Conservation (phyloP, 2,113 vertebrate genomes). For the Rattus norvegicus region GRCr8 NC_086021.1:131410501-131411000, state of each 20-base stretch:
- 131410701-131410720: background rate
- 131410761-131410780: background rate
- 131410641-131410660: background rate
- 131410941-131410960: too few relatives aligned
- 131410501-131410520: background rate
- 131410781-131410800: background rate
- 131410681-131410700: background rate
- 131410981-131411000: too few relatives aligned
- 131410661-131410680: background rate
- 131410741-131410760: background rate
- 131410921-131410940: too few relatives aligned
- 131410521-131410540: background rate
- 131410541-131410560: background rate
- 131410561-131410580: background rate
- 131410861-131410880: too few relatives aligned
- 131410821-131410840: too few relatives aligned
- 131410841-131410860: too few relatives aligned
- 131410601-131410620: conserved; percentile 48
- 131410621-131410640: background rate
- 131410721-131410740: background rate
- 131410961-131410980: too few relatives aligned
- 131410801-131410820: too few relatives aligned
- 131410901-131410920: too few relatives aligned
- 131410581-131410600: background rate
- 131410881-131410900: too few relatives aligned